Evolutionary conservation across 1,140 invertebrate species (phyloP).

Genomic region (Procambarus clarkii): DNA sequence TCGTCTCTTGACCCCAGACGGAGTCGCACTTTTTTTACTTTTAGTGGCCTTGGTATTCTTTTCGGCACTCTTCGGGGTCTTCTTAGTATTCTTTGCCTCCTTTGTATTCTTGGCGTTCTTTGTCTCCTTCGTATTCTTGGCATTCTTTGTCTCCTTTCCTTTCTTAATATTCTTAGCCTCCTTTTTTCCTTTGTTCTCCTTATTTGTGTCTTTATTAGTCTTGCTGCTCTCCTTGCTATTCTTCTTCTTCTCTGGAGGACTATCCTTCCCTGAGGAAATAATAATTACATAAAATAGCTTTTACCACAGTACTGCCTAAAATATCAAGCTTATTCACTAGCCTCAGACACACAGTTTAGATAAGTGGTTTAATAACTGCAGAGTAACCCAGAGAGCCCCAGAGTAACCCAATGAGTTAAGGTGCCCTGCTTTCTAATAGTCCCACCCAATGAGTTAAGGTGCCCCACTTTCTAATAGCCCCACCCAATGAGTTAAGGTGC

Average conservation of each 20-base stretch:
- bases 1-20: constrained; percentile 23
- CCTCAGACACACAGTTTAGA: no score
- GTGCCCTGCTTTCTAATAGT: no score
- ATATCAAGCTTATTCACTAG: no score
- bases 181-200: background rate
- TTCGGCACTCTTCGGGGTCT: constrained; percentile 4
- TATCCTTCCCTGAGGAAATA: constrained; percentile 38
- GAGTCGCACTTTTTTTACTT: constrained; percentile 21
- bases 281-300: background rate
- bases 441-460: no score
- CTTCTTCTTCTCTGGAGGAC: constrained; percentile 32
- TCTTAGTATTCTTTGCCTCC: constrained; percentile 32
- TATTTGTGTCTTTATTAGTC: constrained; percentile 25
- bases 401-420: no score
- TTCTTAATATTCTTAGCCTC: constrained; percentile 1
- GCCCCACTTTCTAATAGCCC: no score
- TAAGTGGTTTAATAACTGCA: no score
- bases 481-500: no score
- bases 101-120: background rate
- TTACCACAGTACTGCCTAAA: background rate
- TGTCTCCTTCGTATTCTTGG: background rate
- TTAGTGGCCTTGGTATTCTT: constrained; percentile 15
- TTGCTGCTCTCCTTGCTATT: constrained; percentile 17
- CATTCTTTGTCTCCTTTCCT: constrained; percentile 3
- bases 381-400: no score